Evolutionary conservation across 2,888 invertebrate species (phyloP).

Genomic region (Belgica antarctica): DNA sequence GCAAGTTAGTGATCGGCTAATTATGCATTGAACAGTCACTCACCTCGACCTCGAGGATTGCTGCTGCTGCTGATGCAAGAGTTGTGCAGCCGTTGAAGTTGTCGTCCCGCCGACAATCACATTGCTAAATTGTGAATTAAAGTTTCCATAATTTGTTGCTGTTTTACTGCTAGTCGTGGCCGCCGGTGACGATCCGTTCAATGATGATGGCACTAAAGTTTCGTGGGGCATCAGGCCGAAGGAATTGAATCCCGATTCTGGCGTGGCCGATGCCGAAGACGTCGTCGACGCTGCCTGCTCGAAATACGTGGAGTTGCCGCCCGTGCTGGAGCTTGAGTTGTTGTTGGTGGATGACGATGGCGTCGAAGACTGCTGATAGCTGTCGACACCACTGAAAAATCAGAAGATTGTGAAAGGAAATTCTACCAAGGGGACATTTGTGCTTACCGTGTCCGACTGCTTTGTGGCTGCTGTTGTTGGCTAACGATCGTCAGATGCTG

Average conservation of each 20-base stretch:
- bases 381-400: slow-evolving; percentile 26
- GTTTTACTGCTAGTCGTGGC: slow-evolving; percentile 58
- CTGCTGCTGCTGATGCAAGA: slow-evolving; percentile 51
- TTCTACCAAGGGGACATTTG: background rate
- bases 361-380: slow-evolving; percentile 50
- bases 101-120: slow-evolving; percentile 43
- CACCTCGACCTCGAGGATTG: slow-evolving; percentile 41
- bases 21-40: background rate
- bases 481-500: slow-evolving; percentile 55
- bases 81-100: slow-evolving; percentile 47
- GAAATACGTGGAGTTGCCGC: slow-evolving; percentile 36
- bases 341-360: slow-evolving; percentile 47
- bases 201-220: slow-evolving; percentile 46
- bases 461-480: slow-evolving; percentile 48
- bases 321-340: background rate
- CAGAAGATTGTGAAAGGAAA: background rate
- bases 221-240: slow-evolving; percentile 46
- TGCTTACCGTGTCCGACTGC: slow-evolving; percentile 23
- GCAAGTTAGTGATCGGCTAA: too few relatives aligned
- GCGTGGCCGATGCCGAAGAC: slow-evolving; percentile 39
- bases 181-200: slow-evolving; percentile 47
- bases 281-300: slow-evolving; percentile 32
- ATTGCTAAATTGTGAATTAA: slow-evolving; percentile 32
- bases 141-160: slow-evolving; percentile 49
- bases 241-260: slow-evolving; percentile 33